These are phyloP conservation scores for Malurus alboscapulatus DNA, from an alignment of 2,113 vertebrate species.

Conservation along the genomic window DNA sequence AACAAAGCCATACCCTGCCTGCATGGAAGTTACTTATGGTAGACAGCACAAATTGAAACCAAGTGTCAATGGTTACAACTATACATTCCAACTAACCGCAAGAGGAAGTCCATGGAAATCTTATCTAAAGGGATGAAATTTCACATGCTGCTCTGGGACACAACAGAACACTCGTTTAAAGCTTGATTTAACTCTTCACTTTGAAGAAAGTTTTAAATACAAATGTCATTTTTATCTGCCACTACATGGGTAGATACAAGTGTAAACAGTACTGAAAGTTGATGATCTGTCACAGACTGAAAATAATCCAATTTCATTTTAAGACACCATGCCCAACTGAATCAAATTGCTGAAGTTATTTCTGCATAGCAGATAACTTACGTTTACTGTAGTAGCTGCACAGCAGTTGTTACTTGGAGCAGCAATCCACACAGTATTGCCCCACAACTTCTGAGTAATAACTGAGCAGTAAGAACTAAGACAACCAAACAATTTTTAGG, in stretches of 20 bases:
- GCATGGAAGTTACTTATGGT: background rate
- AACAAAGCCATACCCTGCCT: background rate
- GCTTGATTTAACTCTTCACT: background rate
- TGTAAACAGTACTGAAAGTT: background rate
- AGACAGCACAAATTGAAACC: background rate
- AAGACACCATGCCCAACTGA: background rate
- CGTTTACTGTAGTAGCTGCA: background rate
- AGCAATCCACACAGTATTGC: background rate
- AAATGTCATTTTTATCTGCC: background rate
- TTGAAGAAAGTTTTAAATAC: background rate
- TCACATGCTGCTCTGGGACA: background rate
- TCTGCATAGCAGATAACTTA: background rate
- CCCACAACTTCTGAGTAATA: background rate
- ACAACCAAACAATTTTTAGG: background rate
- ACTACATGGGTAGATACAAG: background rate
- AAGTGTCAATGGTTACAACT: background rate
- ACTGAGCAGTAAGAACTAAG: background rate
- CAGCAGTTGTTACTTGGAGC: background rate
- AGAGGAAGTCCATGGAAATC: slow-evolving; percentile 18
- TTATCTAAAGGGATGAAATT: slow-evolving; percentile 4
- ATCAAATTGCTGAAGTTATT: slow-evolving; percentile 17
- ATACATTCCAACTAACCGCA: background rate
- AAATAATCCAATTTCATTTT: background rate
- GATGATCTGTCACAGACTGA: background rate
- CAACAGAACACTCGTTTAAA: background rate